Base-by-base conservation (phyloP, 1,140 invertebrate species). In the Cotesia vestalis region DNA sequence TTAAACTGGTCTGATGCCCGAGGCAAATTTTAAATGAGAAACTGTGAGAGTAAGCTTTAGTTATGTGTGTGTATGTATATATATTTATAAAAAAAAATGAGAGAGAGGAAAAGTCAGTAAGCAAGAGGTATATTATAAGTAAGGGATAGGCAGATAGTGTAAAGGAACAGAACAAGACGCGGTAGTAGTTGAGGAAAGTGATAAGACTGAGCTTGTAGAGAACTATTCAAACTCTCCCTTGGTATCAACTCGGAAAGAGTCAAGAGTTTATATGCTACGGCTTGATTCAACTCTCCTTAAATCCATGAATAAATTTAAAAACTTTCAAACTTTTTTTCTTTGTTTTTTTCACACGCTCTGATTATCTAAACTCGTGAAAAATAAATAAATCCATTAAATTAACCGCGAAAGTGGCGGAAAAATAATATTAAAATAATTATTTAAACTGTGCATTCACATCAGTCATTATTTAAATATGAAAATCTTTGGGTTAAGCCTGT, bases 11-110 rank as follows among this genome's bases (percentile, higher is more conserved):
- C 75, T 78, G 76, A 72, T 77, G 80, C 80, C 78, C 66, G 46
- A 60, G 80, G 80, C 77, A 78, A 75, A 79, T 81, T 75, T 79
- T 75, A 79, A 76, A 81, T 79, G 80, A 81, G 75, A 80, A 77
- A 78, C 73, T 76, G 73, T 69, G 61, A 20, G 52, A 57, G 27
- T 36, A 2, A 14, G 35, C 52, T 35, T 38, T 53, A 35, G 36
- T 67, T 17, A 35, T 17, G 4, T 52, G 51, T 51, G 51, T 11
- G 6, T 46, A 8, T 46, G 1, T 46, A 46, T 46, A 11, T 46
- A 46, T 46, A 40, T 40, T 1, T 40, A 40, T 40, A 40, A 8
- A 4, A 8, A 40, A 8, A 40, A 40, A 4, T 6, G 8, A 46
- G 8, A 46, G 5, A 46, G 40, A 46, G 40, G 40, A 11, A 46